phyloP scores from a whole-genome alignment of 1,140 invertebrate species.

The Sycobia sp. region DNA sequence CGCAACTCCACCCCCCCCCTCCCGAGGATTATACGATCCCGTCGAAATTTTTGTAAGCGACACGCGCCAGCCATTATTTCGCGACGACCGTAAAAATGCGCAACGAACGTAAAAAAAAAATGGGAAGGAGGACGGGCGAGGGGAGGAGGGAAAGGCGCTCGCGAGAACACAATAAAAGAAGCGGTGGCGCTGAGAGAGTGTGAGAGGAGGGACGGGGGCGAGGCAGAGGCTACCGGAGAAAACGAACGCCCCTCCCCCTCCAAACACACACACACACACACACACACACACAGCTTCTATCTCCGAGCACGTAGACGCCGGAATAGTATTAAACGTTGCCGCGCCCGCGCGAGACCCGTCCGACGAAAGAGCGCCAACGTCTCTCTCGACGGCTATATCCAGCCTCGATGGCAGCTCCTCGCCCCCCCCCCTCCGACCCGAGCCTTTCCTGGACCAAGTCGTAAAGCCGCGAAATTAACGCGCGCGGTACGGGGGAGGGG shows the following conservation, averaged over 20 bases:
- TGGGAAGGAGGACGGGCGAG: neutral
- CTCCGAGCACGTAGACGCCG: neutral
- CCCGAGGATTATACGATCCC: no score
- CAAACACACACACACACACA: no score
- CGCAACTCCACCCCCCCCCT: no score
- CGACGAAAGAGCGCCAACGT: no score
- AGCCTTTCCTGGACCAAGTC: no score
- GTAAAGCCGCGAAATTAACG: conserved; percentile 44
- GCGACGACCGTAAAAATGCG: no score
- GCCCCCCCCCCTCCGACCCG: no score
- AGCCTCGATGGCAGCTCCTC: no score
- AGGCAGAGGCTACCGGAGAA: neutral
- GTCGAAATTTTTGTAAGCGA: no score
- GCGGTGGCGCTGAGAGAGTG: no score
- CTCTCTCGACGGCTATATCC: conserved; percentile 31
- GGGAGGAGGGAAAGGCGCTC: neutral
- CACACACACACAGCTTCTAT: no score
- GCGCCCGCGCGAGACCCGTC: conserved; percentile 16
- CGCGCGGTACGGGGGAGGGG: neutral
- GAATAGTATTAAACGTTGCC: conserved; percentile 15
- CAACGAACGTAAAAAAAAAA: neutral
- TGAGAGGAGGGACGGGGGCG: neutral
- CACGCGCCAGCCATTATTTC: no score
- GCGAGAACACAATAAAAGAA: conserved; percentile 3
- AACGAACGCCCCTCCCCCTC: neutral